These are phyloP conservation scores for Leuciscus idus DNA, from an alignment of 2,113 vertebrate species.

Conservation along the genomic window DNA sequence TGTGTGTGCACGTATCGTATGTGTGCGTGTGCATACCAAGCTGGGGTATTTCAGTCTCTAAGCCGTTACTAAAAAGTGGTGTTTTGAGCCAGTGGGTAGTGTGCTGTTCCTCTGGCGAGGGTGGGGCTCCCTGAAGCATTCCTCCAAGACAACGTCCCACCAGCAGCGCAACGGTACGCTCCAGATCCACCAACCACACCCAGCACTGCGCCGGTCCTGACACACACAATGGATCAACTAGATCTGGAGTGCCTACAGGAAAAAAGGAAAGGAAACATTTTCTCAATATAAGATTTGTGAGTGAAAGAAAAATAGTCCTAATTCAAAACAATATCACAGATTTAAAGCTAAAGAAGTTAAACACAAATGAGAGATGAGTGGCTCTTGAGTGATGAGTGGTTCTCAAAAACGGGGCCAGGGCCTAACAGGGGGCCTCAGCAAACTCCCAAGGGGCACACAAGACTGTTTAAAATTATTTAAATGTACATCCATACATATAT, in stretches of 20 bases:
- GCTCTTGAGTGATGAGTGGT: not conserved
- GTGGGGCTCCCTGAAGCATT: slow-evolving; percentile 91
- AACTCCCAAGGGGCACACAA: not conserved
- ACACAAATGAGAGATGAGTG: not conserved
- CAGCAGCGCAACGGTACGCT: slow-evolving; percentile 91
- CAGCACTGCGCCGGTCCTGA: slow-evolving; percentile 84
- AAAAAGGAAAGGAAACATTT: not conserved
- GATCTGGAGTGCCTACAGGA: slow-evolving; percentile 81
- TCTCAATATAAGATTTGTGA: not conserved
- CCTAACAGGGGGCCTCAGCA: not conserved
- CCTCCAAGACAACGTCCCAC: slow-evolving; percentile 94
- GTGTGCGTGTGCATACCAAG: slow-evolving; percentile 76
- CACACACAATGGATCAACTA: slow-evolving; percentile 82
- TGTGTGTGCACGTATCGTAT: too few species aligned
- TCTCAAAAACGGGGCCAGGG: not conserved
- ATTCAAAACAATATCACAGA: not conserved
- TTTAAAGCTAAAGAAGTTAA: not conserved
- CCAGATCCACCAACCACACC: slow-evolving; percentile 97
- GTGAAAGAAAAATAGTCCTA: not conserved
- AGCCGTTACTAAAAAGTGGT: slow-evolving; percentile 91
- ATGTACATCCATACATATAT: not conserved
- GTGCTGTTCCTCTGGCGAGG: slow-evolving; percentile 91
- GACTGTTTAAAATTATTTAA: not conserved
- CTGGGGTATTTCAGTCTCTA: slow-evolving; percentile 90
- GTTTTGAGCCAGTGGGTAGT: slow-evolving; percentile 95